A percentile compares a stretch with the other conserved stretches of the same genome.
Conservation (phyloP, 2,797 vertebrate genomes). For the Notolabrus celidotus region DNA sequence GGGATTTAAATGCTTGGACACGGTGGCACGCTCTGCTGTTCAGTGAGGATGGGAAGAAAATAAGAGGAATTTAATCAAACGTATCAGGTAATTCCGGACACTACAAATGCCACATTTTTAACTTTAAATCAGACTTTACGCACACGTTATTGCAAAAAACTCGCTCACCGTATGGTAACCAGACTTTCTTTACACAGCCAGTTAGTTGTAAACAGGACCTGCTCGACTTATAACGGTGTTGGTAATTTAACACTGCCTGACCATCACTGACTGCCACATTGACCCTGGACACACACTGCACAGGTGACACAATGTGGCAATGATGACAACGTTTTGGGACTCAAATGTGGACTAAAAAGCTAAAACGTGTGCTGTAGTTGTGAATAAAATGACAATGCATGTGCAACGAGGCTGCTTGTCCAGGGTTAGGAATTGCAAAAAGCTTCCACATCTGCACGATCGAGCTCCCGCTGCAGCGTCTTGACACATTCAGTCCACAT, state of each 20-base stretch:
- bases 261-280: constrained; percentile 64
- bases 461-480: constrained; percentile 59
- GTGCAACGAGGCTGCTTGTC: constrained; percentile 1
- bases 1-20: constrained; percentile 77
- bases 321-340: constrained; percentile 9
- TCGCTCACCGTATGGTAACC: constrained; percentile 47
- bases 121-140: constrained; percentile 34
- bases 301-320: constrained; percentile 74
- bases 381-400: neutral
- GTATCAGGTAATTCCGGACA: constrained; percentile 74
- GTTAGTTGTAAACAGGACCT: constrained; percentile 30
- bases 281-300: constrained; percentile 51
- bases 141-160: constrained; percentile 17
- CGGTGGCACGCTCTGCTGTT: constrained; percentile 60
- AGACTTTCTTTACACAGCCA: neutral
- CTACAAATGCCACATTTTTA: neutral
- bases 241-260: constrained; percentile 75
- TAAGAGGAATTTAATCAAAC: constrained; percentile 60
- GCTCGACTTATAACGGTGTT: constrained; percentile 50
- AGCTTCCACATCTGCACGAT: constrained; percentile 71
- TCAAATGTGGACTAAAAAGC: constrained; percentile 7
- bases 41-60: constrained; percentile 78
- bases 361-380: neutral
- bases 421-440: constrained; percentile 15
- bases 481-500: constrained; percentile 54